phyloP scores from a whole-genome alignment of 2,113 vertebrate genomes.

The Neodontobutis hainanensis region DNA sequence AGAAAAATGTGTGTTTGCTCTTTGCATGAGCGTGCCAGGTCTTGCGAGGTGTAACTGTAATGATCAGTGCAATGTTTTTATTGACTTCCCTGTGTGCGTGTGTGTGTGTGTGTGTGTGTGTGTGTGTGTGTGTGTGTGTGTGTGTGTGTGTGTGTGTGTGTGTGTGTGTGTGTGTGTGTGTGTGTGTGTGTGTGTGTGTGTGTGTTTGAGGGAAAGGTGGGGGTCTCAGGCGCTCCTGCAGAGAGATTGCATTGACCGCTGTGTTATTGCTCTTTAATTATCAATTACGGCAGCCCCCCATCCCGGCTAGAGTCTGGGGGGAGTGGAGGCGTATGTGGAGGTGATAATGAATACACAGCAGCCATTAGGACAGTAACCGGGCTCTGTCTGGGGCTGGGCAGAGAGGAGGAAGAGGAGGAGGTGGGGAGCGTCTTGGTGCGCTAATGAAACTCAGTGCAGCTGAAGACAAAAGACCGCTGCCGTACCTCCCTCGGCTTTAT shows the following conservation, averaged over 20 bases:
- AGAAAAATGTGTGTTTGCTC: constrained; percentile 8
- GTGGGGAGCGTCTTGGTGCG: constrained; percentile 62
- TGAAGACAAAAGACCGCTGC: constrained; percentile 72
- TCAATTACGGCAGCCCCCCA: constrained; percentile 78
- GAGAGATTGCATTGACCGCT: constrained; percentile 81
- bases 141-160: constrained; percentile 7
- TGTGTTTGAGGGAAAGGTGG: constrained; percentile 31
- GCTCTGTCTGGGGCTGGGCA: constrained; percentile 63
- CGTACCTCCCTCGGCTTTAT: constrained; percentile 27
- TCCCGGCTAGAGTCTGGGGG: constrained; percentile 48
- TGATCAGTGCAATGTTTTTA: constrained; percentile 31
- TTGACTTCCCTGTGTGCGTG: constrained; percentile 3
- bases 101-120: constrained; percentile 13
- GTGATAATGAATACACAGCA: constrained; percentile 81
- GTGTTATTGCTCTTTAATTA: constrained; percentile 85
- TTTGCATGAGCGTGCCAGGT: constrained; percentile 22
- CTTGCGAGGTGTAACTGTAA: constrained; percentile 25
- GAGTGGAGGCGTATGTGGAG: constrained; percentile 66
- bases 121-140: constrained; percentile 17
- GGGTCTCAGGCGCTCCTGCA: constrained; percentile 67
- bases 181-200: constrained; percentile 3
- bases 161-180: constrained; percentile 15
- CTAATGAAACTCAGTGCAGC: constrained; percentile 74
- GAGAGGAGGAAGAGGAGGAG: constrained; percentile 32
- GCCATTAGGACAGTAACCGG: constrained; percentile 74